phyloP scores from a whole-genome alignment of 1,140 invertebrate species.

The Drosophila nebulosa region DNA sequence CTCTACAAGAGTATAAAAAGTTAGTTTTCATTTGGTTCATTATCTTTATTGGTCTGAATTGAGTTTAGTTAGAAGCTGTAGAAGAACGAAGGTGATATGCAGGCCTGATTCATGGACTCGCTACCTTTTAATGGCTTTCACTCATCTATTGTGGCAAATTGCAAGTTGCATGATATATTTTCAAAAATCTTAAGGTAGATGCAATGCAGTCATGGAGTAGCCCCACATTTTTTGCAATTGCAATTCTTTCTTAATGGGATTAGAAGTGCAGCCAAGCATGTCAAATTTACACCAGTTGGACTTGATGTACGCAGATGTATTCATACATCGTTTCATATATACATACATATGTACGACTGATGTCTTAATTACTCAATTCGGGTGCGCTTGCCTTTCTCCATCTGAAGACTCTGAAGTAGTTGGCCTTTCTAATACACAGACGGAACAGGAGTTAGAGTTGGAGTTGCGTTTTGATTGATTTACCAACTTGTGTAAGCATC shows the following conservation, averaged over 20 bases:
- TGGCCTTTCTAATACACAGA: slow-evolving; percentile 29
- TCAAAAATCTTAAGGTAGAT: background rate
- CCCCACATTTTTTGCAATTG: no score
- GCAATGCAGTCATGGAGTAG: slow-evolving; percentile 11
- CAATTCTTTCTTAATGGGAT: slow-evolving; percentile 22
- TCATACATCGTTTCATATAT: background rate
- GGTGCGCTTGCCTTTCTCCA: slow-evolving; percentile 30
- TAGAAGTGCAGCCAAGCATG: slow-evolving; percentile 33
- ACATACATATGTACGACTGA: slow-evolving; percentile 20
- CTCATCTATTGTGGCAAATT: no score
- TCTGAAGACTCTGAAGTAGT: slow-evolving; percentile 33
- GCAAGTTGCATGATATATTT: no score
- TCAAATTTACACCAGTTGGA: slow-evolving; percentile 36
- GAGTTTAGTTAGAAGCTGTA: no score
- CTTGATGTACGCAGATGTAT: background rate
- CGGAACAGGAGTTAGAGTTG: slow-evolving; percentile 17
- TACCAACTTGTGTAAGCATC: slow-evolving; percentile 40
- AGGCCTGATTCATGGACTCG: no score
- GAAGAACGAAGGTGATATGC: no score
- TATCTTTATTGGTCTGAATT: no score
- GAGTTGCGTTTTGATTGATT: slow-evolving; percentile 64
- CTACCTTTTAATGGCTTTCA: no score
- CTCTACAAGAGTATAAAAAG: no score
- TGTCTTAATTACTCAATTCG: slow-evolving; percentile 67
- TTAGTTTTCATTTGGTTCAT: no score